phyloP scores from a whole-genome alignment of 2,113 vertebrate species.

The Anoura caudifer region DNA sequence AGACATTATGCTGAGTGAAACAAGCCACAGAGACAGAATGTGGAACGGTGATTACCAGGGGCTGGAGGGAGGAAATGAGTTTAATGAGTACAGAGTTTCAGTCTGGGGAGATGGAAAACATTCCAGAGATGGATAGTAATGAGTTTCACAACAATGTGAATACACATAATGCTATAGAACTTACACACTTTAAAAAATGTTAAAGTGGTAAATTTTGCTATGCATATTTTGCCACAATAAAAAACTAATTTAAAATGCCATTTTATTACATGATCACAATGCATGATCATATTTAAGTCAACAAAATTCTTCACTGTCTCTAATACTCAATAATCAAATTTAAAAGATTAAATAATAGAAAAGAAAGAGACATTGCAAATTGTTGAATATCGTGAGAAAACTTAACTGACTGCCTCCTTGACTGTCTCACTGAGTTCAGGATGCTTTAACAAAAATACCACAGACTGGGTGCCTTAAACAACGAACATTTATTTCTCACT shows the following conservation, averaged over 20 bases:
- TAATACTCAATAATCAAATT: not conserved
- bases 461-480: not conserved
- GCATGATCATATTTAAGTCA: not conserved
- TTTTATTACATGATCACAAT: not conserved
- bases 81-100: not conserved
- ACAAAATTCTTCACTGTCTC: not conserved
- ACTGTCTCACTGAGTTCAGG: not conserved
- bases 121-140: not conserved
- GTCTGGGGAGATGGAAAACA: not conserved
- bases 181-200: not conserved
- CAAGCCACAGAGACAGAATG: not conserved
- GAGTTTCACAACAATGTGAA: not conserved
- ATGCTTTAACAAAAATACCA: not conserved
- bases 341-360: not conserved
- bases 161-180: not conserved
- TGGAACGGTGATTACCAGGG: not conserved
- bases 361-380: not conserved
- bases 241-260: not conserved
- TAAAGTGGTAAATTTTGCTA: not conserved
- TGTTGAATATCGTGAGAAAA: not conserved
- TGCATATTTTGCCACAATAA: not conserved
- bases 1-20: not conserved
- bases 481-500: not conserved
- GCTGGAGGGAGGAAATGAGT: too few species aligned
- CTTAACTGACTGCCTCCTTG: not conserved